Percentiles rank a stretch among this genome's conserved stretches.
Conservation (phyloP, 2,797 vertebrate genomes). For the Sandelia bainsii region DNA sequence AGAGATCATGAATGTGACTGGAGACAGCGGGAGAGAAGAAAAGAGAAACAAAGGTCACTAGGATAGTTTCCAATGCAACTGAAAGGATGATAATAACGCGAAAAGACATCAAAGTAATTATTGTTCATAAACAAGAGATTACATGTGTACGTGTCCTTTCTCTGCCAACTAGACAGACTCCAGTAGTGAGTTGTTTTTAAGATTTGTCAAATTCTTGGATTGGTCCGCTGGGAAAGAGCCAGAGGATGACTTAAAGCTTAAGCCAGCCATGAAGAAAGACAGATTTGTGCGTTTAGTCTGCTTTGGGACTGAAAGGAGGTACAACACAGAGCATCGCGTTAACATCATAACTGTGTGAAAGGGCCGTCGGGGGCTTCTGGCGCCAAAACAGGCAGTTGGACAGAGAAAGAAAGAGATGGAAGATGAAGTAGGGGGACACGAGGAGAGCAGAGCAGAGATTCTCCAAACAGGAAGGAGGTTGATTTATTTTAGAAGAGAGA, state of each 20-base stretch:
- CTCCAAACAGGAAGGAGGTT: conserved; percentile 53
- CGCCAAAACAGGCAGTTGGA: conserved; percentile 47
- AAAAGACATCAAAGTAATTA: conserved; percentile 33
- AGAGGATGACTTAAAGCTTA: conserved; percentile 47
- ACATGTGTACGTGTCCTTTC: conserved; percentile 21
- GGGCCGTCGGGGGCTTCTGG: conserved; percentile 16
- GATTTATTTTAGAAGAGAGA: conserved; percentile 50
- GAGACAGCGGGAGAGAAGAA: not conserved
- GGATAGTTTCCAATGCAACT: conserved; percentile 33
- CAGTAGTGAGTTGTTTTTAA: conserved; percentile 43
- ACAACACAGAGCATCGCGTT: conserved; percentile 63
- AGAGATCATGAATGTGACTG: not conserved
- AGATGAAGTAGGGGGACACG: conserved; percentile 7
- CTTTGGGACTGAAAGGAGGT: conserved; percentile 33
- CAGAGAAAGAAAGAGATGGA: conserved; percentile 14
- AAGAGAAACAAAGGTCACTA: conserved; percentile 4
- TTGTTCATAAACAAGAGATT: conserved; percentile 53
- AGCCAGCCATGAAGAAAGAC: conserved; percentile 40
- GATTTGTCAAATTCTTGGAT: conserved; percentile 62
- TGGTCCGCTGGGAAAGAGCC: conserved; percentile 29
- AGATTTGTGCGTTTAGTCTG: conserved; percentile 37
- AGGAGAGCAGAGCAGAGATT: conserved; percentile 25
- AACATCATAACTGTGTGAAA: conserved; percentile 60
- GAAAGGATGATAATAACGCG: conserved; percentile 29
- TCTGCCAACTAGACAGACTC: conserved; percentile 30